Base-by-base conservation (phyloP, 2,113 vertebrate species). In the Corythornis vintsioides region DNA sequence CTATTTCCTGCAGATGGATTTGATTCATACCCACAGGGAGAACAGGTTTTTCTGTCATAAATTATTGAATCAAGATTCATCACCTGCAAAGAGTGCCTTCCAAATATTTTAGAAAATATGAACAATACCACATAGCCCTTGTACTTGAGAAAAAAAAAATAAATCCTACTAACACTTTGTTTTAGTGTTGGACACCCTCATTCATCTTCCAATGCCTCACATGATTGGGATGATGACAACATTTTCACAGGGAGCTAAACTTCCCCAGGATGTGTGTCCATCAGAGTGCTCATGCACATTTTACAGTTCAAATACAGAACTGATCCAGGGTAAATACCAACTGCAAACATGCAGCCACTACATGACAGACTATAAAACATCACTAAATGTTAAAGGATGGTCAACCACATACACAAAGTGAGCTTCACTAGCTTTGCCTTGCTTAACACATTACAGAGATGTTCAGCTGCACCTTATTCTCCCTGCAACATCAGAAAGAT, bases 281-380 rank as follows among this genome's bases (percentile, higher is more conserved):
- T 10, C n/a, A 79, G 31, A 3, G 8, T 1, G 0, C 7, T 6
- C 31, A 22, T 3, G 5, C 8, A 43, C 2, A 50, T n/a, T 60
- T 59, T 45, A 69, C 21, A 47, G 25, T 35, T 47, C 38, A 63
- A 69, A 53, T 29, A 72, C 6, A 8, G 9, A 80, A 80, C 20
- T 7, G 5, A 52, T 15, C 24, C 0, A 47, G 15, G 21, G 15
- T 42, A 18, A 69, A 63, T 5, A 63, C 48, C 9, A 64, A 92
- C 74, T 6, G 48, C 7, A 79, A 89, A 28, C 42, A 55, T 7
- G 11, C 28, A 71, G 40, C n/a, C 24, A 59, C 50, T 91, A 57
- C 73, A 71, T 83, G 53, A 31, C 3, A 2, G 45, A 55, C 72
- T 67, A 64, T 31, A 38, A 87, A 88, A 65, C 38, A 59, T 14